Percentiles rank a stretch among this genome's conserved stretches.
These are phyloP conservation scores for Nycticorax nycticorax DNA, from an alignment of 2,113 vertebrate genomes.

Conservation along the genomic window DNA sequence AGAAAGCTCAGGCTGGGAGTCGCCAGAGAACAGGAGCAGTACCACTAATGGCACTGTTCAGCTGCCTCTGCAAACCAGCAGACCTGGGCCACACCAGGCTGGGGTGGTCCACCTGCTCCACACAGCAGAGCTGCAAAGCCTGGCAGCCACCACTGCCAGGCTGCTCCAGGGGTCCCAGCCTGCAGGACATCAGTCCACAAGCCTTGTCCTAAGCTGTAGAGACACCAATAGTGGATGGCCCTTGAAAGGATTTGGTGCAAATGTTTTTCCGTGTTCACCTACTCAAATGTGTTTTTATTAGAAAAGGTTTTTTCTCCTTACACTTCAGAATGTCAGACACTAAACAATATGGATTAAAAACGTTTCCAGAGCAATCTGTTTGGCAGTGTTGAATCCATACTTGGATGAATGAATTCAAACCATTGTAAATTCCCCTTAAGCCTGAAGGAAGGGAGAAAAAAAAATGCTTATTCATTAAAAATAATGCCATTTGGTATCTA, in stretches of 20 bases:
- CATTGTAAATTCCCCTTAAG: background rate
- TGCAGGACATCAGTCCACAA: background rate
- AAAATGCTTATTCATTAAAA: slow-evolving; percentile 26
- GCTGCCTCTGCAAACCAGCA: background rate
- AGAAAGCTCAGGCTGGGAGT: background rate
- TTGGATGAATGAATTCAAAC: slow-evolving; percentile 4
- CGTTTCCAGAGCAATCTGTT: background rate
- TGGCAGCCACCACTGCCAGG: background rate
- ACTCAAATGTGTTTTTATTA: background rate
- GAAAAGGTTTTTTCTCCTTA: background rate
- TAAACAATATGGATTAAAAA: background rate
- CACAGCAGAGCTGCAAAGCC: background rate
- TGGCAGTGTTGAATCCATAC: background rate
- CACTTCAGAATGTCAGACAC: background rate
- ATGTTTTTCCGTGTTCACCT: background rate
- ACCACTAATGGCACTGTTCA: background rate
- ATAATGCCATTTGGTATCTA: background rate
- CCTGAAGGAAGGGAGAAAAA: background rate
- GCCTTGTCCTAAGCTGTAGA: background rate
- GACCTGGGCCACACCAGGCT: background rate
- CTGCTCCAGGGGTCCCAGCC: background rate
- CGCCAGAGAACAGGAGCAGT: background rate
- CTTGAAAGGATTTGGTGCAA: background rate
- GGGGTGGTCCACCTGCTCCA: background rate
- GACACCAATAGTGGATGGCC: background rate